Percentiles rank a stretch among this genome's conserved stretches.
Evolutionary conservation across 2,113 vertebrate genomes (phyloP).

Genomic region (Picathartes gymnocephalus): DNA sequence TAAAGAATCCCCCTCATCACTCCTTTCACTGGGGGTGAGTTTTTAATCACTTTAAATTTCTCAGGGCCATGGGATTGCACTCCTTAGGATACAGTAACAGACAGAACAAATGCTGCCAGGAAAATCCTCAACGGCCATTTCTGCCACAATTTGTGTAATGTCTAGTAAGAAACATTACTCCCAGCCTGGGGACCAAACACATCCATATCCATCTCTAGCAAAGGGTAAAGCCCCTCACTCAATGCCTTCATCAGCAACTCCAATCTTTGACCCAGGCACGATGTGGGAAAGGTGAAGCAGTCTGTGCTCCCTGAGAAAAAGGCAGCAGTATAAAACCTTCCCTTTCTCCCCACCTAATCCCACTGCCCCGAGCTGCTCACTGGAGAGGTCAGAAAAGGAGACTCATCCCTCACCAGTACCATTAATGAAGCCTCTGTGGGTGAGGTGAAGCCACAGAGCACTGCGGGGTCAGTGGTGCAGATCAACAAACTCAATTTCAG

Average conservation of each 20-base stretch:
- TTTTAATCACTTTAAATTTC: not conserved
- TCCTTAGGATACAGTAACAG: not conserved
- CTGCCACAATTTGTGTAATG: not conserved
- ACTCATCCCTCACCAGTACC: not conserved
- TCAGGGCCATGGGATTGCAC: not conserved
- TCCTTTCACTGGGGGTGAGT: not conserved
- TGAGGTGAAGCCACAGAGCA: not conserved
- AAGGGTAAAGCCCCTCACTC: not conserved
- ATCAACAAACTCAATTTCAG: not conserved
- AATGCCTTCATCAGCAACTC: not conserved
- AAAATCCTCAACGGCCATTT: not conserved
- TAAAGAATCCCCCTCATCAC: slow-evolving; percentile 1
- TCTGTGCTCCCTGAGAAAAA: not conserved
- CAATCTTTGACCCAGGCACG: accelerated
- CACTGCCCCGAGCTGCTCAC: not conserved
- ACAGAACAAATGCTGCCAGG: not conserved
- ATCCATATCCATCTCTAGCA: not conserved
- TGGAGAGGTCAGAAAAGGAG: not conserved
- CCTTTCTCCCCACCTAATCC: not conserved
- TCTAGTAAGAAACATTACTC: not conserved
- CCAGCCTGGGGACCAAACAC: not conserved
- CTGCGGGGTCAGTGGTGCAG: not conserved
- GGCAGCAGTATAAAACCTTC: not conserved
- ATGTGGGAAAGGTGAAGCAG: not conserved
- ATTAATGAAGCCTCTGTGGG: not conserved